These are phyloP conservation scores for Spinibarbus caldwelli DNA, from an alignment of 2,797 vertebrate species.

Conservation along the genomic window DNA sequence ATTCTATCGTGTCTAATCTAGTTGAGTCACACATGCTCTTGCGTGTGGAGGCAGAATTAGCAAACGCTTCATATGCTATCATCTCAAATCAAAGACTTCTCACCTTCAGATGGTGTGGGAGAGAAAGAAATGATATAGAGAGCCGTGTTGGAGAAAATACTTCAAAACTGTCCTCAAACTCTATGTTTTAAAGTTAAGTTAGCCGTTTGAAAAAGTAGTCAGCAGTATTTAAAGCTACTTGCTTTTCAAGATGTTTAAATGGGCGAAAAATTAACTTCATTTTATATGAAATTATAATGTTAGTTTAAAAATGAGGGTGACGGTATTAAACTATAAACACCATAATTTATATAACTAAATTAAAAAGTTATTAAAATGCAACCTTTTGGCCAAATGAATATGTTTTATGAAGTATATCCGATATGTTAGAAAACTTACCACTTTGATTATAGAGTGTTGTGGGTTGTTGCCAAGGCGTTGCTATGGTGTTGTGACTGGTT, in stretches of 20 bases:
- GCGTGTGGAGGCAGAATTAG: conserved; percentile 11
- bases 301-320: not conserved
- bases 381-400: not conserved
- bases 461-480: not conserved
- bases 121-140: not conserved
- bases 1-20: conserved; percentile 20
- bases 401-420: not conserved
- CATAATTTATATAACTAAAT: not conserved
- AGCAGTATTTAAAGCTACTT: no score
- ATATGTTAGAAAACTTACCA: not conserved
- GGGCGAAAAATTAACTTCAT: not conserved
- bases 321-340: not conserved
- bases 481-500: no score
- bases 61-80: conserved; percentile 8
- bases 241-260: not conserved
- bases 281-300: not conserved
- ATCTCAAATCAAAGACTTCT: conserved; percentile 24
- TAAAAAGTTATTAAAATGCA: not conserved
- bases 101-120: conserved; percentile 14
- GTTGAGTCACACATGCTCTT: conserved; percentile 12
- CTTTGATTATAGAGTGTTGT: not conserved
- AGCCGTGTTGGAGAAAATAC: not conserved
- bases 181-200: not conserved
- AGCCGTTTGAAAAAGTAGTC: not conserved
- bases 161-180: not conserved